Percentiles rank a stretch among this genome's conserved stretches.
Evolutionary conservation across 1,140 invertebrate species (phyloP).

Genomic region (Drosophila pallidifrons): DNA sequence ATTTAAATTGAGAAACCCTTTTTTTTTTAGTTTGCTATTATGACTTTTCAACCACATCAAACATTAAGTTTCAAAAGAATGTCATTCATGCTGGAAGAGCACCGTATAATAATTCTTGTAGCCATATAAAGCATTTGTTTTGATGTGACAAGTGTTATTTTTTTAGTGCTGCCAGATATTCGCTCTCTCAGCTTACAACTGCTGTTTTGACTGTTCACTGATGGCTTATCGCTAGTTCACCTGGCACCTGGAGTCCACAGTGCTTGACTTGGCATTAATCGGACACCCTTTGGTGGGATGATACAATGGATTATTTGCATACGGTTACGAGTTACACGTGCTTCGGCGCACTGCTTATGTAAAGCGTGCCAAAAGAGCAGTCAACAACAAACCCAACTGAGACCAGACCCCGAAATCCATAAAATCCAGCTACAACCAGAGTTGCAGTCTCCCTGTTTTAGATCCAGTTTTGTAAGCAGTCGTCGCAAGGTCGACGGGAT

Average conservation of each 20-base stretch:
- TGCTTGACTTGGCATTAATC: conserved; percentile 28
- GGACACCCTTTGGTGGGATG: conserved; percentile 13
- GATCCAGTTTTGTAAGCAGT: background rate
- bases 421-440: background rate
- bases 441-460: background rate
- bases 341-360: conserved; percentile 39
- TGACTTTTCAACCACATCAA: too few species aligned
- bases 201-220: conserved; percentile 3
- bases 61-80: too few species aligned
- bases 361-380: conserved; percentile 54
- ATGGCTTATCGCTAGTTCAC: conserved; percentile 26
- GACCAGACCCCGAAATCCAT: background rate
- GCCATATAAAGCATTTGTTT: background rate
- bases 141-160: background rate
- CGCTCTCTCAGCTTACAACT: conserved; percentile 26
- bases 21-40: too few species aligned
- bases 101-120: too few species aligned
- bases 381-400: background rate
- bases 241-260: conserved; percentile 12
- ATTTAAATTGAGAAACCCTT: too few species aligned
- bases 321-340: conserved; percentile 39
- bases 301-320: conserved; percentile 2
- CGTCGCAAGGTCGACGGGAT: conserved; percentile 53
- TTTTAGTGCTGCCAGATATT: conserved; percentile 17
- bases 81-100: too few species aligned